phyloP scores from a whole-genome alignment of 1,140 invertebrate genomes.

The Drosophila pectinifera region DNA sequence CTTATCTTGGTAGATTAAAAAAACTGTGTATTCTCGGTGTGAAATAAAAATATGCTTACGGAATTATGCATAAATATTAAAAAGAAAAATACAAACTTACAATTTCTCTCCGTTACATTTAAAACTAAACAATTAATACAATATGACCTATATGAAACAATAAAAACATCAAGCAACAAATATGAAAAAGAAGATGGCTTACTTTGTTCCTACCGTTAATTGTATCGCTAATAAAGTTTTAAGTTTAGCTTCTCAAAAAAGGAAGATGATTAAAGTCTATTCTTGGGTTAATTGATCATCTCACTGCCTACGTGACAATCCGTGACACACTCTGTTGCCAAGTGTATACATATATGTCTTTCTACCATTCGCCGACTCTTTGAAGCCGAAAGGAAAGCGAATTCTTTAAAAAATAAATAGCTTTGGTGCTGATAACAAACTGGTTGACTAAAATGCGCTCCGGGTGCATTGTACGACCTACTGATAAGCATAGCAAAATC shows the following conservation, averaged over 20 bases:
- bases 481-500: slow-evolving; percentile 67
- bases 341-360: slow-evolving; percentile 5
- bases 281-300: slow-evolving; percentile 20
- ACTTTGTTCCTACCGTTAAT: not conserved
- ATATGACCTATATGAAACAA: not conserved
- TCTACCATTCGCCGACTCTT: slow-evolving; percentile 45
- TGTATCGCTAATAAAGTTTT: not conserved
- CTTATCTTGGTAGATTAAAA: slow-evolving; percentile 12
- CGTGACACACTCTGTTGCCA: slow-evolving; percentile 28
- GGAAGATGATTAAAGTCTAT: not conserved
- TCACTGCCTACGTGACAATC: slow-evolving; percentile 33
- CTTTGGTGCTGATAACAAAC: slow-evolving; percentile 67
- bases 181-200: not conserved
- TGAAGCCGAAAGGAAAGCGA: slow-evolving; percentile 47
- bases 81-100: no score
- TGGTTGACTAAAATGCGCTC: slow-evolving; percentile 79
- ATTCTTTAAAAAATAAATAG: slow-evolving; percentile 46
- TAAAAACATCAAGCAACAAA: not conserved
- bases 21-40: not conserved
- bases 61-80: no score
- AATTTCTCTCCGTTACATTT: not conserved
- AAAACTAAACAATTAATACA: not conserved
- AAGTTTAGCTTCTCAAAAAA: not conserved
- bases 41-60: not conserved
- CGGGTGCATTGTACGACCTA: slow-evolving; percentile 75